Conservation (phyloP, 2,797 vertebrate species). For the Enteromius trimaculatus region DNA sequence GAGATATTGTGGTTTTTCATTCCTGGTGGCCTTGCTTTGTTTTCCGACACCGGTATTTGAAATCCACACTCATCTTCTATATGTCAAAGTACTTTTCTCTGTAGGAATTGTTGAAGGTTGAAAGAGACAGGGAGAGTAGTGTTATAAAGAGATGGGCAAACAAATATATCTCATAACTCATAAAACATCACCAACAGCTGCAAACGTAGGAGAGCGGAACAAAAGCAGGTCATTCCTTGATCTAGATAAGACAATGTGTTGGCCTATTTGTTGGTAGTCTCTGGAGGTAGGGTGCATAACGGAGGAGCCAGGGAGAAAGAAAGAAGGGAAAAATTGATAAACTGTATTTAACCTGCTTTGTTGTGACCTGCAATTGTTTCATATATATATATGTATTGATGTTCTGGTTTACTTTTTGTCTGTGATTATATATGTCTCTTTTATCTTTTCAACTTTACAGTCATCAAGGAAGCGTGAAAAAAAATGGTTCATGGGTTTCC, state of each 20-base stretch:
- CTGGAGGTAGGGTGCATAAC: slow-evolving; percentile 31
- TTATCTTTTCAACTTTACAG: not conserved
- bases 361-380: slow-evolving; percentile 36
- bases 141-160: slow-evolving; percentile 25
- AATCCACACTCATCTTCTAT: slow-evolving; percentile 7
- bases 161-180: slow-evolving; percentile 31
- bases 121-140: slow-evolving; percentile 20
- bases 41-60: slow-evolving; percentile 12
- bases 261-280: slow-evolving; percentile 52
- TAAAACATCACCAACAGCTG: slow-evolving; percentile 45
- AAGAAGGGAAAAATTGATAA: slow-evolving; percentile 39
- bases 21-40: not conserved
- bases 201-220: slow-evolving; percentile 46
- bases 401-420: not conserved
- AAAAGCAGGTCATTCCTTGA: slow-evolving; percentile 67
- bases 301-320: slow-evolving; percentile 10
- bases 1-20: not conserved
- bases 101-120: not conserved
- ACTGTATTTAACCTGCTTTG: slow-evolving; percentile 37
- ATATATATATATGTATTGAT: not conserved
- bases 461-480: not conserved
- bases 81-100: slow-evolving; percentile 1
- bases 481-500: slow-evolving; percentile 3
- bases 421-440: slow-evolving; percentile 6
- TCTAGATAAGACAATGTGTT: slow-evolving; percentile 64